Base-by-base conservation (phyloP, 2,113 vertebrate genomes). In the Elaphurus davidianus region DNA sequence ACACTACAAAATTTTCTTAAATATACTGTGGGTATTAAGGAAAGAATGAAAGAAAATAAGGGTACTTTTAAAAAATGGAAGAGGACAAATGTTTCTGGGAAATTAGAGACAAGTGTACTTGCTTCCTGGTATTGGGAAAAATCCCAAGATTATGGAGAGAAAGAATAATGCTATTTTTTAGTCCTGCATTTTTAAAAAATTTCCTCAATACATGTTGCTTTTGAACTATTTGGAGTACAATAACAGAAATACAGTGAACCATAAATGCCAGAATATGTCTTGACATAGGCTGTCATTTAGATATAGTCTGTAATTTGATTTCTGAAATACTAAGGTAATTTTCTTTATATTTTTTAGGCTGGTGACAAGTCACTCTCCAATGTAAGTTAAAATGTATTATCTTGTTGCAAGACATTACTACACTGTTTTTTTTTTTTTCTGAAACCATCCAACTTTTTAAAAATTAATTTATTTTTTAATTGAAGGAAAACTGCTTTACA, bases 321-420 rank as follows among this genome's bases (percentile, higher is more conserved):
- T 64, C 45, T 97, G 52, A 97, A 83, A 82, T 98, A 87, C 40
- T 96, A 84, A 86, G 78, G 33, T 87, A 27, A 74, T 91, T 64
- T 67, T 92, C 87, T 71, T 97, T 43, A 14, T 76, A n/a, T 81
- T 95, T 89, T 97, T 52, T 96, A 99, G 99, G 99, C 99, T 91
- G 99, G 99, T 96, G 99, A 99, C 98, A 99, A 99, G 59, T 99
- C 99, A 96, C 99, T 99, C 12, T 99, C 99, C 94, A 99, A 99
- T 21, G 99, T 99, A 99, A 99, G 99, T 99, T 86, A 92, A 96
- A 92, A 91, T 90, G 94, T 92, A 27, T 92, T 13, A 3, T 91
- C 25, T 91, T 40, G 1, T 87, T 16, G 25, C 11, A 67, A 86
- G 28, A 67, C 36, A 82, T 91, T 83, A 36, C 79, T 96, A 76